A percentile compares a stretch with the other conserved stretches of the same genome.
These are phyloP conservation scores for Crambe crambe DNA, from an alignment of 37 sponge, comb jelly and placozoan species.

Conservation along the genomic window DNA sequence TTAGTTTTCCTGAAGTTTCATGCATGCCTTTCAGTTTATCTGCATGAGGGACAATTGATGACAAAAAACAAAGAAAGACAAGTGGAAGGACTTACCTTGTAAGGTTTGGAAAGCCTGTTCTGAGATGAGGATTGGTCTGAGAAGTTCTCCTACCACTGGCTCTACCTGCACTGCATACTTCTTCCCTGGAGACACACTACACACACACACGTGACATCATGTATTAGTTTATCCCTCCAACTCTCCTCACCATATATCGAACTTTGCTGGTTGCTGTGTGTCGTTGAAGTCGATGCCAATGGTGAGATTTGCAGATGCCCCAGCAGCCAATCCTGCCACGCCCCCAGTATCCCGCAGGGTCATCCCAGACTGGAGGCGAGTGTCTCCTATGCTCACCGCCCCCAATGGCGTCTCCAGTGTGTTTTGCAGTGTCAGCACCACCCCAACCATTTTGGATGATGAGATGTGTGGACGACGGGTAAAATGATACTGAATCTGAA, in stretches of 20 bases:
- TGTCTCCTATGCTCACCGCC: slow-evolving; percentile 52
- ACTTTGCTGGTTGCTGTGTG: slow-evolving; percentile 94
- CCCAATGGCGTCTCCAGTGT: slow-evolving; percentile 30
- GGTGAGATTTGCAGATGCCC: slow-evolving; percentile 47
- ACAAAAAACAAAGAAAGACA: slow-evolving; percentile 1
- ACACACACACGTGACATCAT: background rate
- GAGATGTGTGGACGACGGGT: slow-evolving; percentile 67
- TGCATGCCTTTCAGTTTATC: slow-evolving; percentile 92
- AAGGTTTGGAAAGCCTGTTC: slow-evolving; percentile 47
- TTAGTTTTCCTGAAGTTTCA: slow-evolving; percentile 60
- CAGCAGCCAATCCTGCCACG: slow-evolving; percentile 49
- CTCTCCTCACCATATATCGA: slow-evolving; percentile 75
- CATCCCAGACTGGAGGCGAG: slow-evolving; percentile 75
- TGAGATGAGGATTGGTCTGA: slow-evolving; percentile 55
- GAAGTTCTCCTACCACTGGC: slow-evolving; percentile 87
- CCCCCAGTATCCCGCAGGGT: slow-evolving; percentile 37
- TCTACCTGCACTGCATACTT: slow-evolving; percentile 84
- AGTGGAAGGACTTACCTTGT: slow-evolving; percentile 51
- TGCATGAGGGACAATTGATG: background rate
- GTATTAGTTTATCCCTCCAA: background rate
- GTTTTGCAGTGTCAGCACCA: slow-evolving; percentile 82
- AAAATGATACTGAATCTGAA: slow-evolving; percentile 71
- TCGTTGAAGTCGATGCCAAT: slow-evolving; percentile 95
- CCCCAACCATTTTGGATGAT: slow-evolving; percentile 69
- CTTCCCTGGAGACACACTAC: slow-evolving; percentile 50